Percentiles rank a stretch among this genome's conserved stretches.
These are phyloP conservation scores for Diabrotica virgifera DNA, from an alignment of 1,140 invertebrate species.

Conservation along the genomic window DNA sequence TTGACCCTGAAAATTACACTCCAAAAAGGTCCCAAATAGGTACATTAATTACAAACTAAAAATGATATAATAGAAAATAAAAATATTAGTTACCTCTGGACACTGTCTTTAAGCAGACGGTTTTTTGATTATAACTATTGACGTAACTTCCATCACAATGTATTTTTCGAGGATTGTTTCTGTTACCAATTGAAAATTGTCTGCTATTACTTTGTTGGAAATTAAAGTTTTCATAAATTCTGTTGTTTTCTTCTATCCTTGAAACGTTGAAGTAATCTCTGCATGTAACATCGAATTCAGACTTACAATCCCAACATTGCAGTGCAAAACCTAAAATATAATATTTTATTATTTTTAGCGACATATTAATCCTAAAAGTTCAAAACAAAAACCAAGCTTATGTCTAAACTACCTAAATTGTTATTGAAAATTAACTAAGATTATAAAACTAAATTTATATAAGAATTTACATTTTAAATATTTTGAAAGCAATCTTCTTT, in stretches of 20 bases:
- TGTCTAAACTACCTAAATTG: too few species aligned
- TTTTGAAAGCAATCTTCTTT: too few species aligned
- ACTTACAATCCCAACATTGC: slow-evolving; percentile 72
- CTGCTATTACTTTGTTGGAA: slow-evolving; percentile 19
- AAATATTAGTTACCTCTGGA: slow-evolving; percentile 23
- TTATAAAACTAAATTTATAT: too few species aligned
- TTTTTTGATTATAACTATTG: slow-evolving; percentile 39
- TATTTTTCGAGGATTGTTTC: slow-evolving; percentile 22
- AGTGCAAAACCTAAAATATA: slow-evolving; percentile 58
- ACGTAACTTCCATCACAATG: slow-evolving; percentile 37
- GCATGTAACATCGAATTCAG: slow-evolving; percentile 64
- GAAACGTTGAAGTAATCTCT: slow-evolving; percentile 69
- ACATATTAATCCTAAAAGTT: not conserved
- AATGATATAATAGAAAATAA: not conserved
- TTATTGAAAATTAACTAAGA: too few species aligned
- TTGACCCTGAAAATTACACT: too few species aligned
- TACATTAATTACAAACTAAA: too few species aligned
- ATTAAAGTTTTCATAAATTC: slow-evolving; percentile 49
- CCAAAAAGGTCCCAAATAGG: too few species aligned
- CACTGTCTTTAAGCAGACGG: slow-evolving; percentile 33
- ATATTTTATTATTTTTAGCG: not conserved
- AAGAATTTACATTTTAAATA: too few species aligned
- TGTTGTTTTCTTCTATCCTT: slow-evolving; percentile 56
- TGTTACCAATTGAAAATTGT: slow-evolving; percentile 12
- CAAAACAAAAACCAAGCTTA: too few species aligned